phyloP scores from a whole-genome alignment of 2,888 invertebrate species.

The Tanaodytes sp. region DNA sequence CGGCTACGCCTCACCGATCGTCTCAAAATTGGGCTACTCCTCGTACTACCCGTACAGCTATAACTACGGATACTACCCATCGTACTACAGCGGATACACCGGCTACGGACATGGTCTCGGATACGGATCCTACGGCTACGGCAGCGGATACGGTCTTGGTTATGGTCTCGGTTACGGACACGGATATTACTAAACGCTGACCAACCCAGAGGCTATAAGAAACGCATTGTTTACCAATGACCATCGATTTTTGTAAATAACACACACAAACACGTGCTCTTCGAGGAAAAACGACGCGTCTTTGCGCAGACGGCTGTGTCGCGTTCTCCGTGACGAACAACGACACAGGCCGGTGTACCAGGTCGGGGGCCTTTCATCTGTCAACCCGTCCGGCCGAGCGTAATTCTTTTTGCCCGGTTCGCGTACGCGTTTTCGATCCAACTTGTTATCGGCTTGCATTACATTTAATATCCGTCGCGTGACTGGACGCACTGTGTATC shows the following conservation, averaged over 20 bases:
- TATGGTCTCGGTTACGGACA: constrained; percentile 51
- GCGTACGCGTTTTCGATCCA: no score
- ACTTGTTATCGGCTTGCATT: constrained; percentile 37
- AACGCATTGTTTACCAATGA: constrained; percentile 10
- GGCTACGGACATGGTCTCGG: constrained; percentile 56
- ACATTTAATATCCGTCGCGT: constrained; percentile 30
- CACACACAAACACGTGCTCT: constrained; percentile 14
- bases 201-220: neutral
- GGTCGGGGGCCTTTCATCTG: constrained; percentile 23
- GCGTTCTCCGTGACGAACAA: no score
- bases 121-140: constrained; percentile 56
- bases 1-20: constrained; percentile 59
- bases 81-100: constrained; percentile 57
- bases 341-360: constrained; percentile 1
- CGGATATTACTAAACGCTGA: constrained; percentile 17
- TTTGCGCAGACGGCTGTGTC: constrained; percentile 3
- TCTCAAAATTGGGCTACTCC: constrained; percentile 61
- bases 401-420: no score
- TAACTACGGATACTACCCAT: constrained; percentile 56
- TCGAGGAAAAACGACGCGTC: constrained; percentile 13
- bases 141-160: constrained; percentile 61
- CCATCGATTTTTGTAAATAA: constrained; percentile 48
- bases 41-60: constrained; percentile 56
- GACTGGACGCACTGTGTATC: constrained; percentile 34
- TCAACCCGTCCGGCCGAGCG: constrained; percentile 7